Conservation (phyloP, 92 coral and sea anemone species). For the Pocillopora meandrina region DNA sequence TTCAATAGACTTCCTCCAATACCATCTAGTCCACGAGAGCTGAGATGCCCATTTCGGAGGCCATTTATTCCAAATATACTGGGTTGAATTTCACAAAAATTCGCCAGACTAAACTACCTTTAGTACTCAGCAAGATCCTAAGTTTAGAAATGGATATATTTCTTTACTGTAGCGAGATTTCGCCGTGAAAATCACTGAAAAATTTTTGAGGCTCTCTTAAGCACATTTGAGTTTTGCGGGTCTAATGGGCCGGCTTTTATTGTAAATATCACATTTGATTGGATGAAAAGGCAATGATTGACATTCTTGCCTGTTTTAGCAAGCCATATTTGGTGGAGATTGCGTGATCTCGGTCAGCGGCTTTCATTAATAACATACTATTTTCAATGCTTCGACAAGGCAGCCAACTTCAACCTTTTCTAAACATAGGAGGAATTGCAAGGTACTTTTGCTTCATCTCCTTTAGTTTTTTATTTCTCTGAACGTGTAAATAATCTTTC, state of each 20-base stretch:
- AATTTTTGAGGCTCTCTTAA: constrained; percentile 30
- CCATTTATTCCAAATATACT: constrained; percentile 54
- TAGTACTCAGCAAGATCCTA: constrained; percentile 40
- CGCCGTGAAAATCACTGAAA: constrained; percentile 34
- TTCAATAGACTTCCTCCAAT: constrained; percentile 85
- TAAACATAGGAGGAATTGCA: not conserved
- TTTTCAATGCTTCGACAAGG: constrained; percentile 10
- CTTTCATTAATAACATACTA: not conserved
- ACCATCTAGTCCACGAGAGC: constrained; percentile 44
- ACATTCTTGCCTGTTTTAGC: constrained; percentile 54
- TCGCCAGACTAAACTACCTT: constrained; percentile 31
- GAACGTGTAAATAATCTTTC: too few species aligned
- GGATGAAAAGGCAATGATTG: constrained; percentile 78
- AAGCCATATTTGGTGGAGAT: constrained; percentile 42
- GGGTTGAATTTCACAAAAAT: constrained; percentile 48
- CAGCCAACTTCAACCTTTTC: not conserved
- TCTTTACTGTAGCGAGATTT: constrained; percentile 41
- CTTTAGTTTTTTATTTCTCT: not conserved
- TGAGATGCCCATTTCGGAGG: constrained; percentile 47
- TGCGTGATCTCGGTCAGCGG: constrained; percentile 61
- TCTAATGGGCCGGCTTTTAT: constrained; percentile 77
- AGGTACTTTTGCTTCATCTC: constrained; percentile 6
- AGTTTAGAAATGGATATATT: not conserved
- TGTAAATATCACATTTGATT: constrained; percentile 71
- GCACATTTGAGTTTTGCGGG: constrained; percentile 91